These are phyloP conservation scores for Oplegnathus fasciatus DNA, from an alignment of 2,113 vertebrate genomes.

Conservation along the genomic window DNA sequence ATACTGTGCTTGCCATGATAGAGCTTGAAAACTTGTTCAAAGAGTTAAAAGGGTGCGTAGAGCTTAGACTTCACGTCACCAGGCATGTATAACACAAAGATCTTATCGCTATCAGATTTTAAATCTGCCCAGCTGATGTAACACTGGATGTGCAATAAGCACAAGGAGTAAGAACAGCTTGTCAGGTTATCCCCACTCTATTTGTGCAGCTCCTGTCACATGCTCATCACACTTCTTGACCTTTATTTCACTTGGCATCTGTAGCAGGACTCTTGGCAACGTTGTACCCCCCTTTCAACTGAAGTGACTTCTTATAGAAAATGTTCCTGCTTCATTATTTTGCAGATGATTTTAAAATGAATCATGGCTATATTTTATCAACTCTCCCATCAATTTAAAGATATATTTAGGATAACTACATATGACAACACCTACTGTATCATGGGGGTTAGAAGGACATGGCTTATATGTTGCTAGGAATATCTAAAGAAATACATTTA, in stretches of 20 bases:
- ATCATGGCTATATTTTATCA: background rate
- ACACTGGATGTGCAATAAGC: background rate
- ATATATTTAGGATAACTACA: background rate
- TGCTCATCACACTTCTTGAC: constrained; percentile 57
- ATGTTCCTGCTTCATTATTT: background rate
- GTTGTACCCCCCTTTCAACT: background rate
- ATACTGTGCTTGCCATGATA: background rate
- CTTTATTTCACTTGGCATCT: constrained; percentile 47
- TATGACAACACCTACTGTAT: background rate
- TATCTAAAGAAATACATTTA: constrained; percentile 1
- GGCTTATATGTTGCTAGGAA: background rate
- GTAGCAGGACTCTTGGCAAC: constrained; percentile 11
- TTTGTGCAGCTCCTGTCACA: constrained; percentile 55
- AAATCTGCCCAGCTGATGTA: background rate
- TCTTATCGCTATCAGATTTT: background rate
- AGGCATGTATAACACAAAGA: background rate
- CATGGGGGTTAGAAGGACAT: background rate
- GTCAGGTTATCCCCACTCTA: constrained; percentile 12
- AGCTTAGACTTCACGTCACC: background rate
- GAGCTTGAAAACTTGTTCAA: background rate
- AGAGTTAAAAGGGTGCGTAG: background rate
- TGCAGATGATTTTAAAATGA: background rate
- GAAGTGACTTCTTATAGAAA: background rate
- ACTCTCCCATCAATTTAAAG: background rate
- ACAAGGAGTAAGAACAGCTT: background rate